Conservation (phyloP, 1,140 invertebrate species). For the Panulirus ornatus region DNA sequence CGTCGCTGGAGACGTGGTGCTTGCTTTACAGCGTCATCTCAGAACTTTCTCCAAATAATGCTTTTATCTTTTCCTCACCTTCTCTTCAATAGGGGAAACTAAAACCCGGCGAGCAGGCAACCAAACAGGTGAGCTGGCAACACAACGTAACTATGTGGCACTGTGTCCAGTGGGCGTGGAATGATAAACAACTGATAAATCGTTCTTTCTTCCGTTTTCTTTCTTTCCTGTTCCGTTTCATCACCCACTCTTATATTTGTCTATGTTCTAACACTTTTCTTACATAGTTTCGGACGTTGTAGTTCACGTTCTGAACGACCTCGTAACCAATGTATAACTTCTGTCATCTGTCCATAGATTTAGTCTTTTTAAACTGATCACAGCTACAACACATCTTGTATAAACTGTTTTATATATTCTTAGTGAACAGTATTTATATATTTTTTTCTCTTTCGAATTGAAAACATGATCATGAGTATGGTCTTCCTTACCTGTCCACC, state of each 20-base stretch:
- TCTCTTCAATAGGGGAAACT: constrained; percentile 80
- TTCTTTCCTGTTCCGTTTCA: constrained; percentile 52
- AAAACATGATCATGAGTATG: background rate
- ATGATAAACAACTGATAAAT: constrained; percentile 33
- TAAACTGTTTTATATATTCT: background rate
- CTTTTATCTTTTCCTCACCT: constrained; percentile 48
- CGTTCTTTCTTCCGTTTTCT: constrained; percentile 68
- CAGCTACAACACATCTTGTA: background rate
- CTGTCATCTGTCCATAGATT: background rate
- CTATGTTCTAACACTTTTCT: background rate
- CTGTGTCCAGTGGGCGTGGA: constrained; percentile 39
- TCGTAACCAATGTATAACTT: background rate
- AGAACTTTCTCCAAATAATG: constrained; percentile 46
- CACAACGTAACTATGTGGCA: background rate
- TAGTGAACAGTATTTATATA: background rate
- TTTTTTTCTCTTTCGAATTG: background rate
- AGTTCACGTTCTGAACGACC: background rate
- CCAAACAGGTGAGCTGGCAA: constrained; percentile 66
- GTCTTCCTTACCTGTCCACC: background rate
- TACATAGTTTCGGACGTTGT: background rate
- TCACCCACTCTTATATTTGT: background rate
- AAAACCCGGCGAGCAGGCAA: constrained; percentile 67
- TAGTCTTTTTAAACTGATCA: background rate
- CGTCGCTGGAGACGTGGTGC: background rate
- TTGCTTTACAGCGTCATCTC: background rate